Evolutionary conservation across 2,113 vertebrate genomes (phyloP), one percentile per base, ranked within the genome.

Genomic region (Petrocephalus zakoni): DNA sequence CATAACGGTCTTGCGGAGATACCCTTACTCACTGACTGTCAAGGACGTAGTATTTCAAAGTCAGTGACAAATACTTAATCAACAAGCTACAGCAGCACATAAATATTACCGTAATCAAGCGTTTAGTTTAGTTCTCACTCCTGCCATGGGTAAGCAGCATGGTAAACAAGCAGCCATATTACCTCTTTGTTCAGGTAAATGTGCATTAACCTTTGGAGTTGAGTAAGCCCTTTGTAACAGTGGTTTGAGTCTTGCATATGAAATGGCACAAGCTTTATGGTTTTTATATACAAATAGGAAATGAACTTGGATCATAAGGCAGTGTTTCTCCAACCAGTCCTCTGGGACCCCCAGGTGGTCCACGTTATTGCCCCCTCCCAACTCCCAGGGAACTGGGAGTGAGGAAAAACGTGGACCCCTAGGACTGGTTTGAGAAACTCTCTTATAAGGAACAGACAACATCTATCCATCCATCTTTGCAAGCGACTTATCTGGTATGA

Each of bases 101-200:
- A 89, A 92, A 91, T 93, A 93, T 94, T 94, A 94, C 92, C 93
- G 94, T 91, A 92, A 94, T 95, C 92, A 94, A 93, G 61, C n/a
- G 11, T 64, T 8, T 22, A n/a, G 21, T 90, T 90, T 88, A 92
- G 87, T 92, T 92, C 90, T 92, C 29, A 37, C 34, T 37, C 13
- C 34, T 42, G 68, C 13, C 0, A 0, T 75, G 29, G 29, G 34
- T 15, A 7, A 6, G 1, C 10, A 72, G 13, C 25, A 72, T 72
- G 68, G 29, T 72, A 15, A 10, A 34, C 10, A 34, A 13, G 13
- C 68, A 72, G 68, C 13, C 68, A 75, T 34, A 75, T 19, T 42
- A 4, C 72, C 34, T 42, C 72, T 42, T 75, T 75, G 5, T 78
- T 34, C 34, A 42, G 68, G 34, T 75, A 37, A 37, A 75, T 15